A percentile compares a stretch with the other conserved stretches of the same genome.
phyloP scores from a whole-genome alignment of 2,888 invertebrate genomes.

The Isoperla grammatica region DNA sequence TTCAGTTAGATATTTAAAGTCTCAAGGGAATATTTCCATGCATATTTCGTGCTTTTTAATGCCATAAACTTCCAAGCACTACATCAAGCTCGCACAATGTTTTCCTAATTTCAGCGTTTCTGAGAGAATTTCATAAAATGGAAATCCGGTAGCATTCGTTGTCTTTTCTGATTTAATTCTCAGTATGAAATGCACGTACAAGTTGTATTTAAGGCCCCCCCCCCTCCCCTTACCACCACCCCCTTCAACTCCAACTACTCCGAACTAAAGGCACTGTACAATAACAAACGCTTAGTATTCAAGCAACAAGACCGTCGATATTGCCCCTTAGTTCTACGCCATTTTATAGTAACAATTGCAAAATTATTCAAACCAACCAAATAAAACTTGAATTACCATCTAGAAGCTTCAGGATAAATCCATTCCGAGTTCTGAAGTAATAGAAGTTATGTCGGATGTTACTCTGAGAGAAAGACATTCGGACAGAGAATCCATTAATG shows the following conservation, averaged over 20 bases:
- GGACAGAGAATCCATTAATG: too few species aligned
- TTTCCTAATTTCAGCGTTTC: not conserved
- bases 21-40: too few species aligned
- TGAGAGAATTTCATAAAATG: not conserved
- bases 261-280: constrained; percentile 1
- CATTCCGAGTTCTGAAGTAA: too few species aligned
- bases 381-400: constrained; percentile 9
- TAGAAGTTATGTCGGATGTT: too few species aligned
- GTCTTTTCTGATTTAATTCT: constrained; percentile 10
- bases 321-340: constrained; percentile 7
- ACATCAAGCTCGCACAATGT: not conserved
- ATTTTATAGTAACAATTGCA: constrained; percentile 15
- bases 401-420: constrained; percentile 3
- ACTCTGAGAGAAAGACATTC: too few species aligned
- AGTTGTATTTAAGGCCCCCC: constrained; percentile 16
- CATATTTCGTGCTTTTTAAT: too few species aligned
- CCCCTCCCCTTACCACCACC: not conserved
- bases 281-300: constrained; percentile 15
- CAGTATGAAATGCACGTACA: constrained; percentile 21
- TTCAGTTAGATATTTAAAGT: too few species aligned
- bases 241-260: constrained; percentile 3
- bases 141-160: constrained; percentile 4
- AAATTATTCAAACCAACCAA: constrained; percentile 14
- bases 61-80: too few species aligned
- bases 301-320: constrained; percentile 9